Percentiles rank a stretch among this genome's conserved stretches.
Conservation (phyloP, 2,797 vertebrate genomes). For the Pangasius macronema region DNA sequence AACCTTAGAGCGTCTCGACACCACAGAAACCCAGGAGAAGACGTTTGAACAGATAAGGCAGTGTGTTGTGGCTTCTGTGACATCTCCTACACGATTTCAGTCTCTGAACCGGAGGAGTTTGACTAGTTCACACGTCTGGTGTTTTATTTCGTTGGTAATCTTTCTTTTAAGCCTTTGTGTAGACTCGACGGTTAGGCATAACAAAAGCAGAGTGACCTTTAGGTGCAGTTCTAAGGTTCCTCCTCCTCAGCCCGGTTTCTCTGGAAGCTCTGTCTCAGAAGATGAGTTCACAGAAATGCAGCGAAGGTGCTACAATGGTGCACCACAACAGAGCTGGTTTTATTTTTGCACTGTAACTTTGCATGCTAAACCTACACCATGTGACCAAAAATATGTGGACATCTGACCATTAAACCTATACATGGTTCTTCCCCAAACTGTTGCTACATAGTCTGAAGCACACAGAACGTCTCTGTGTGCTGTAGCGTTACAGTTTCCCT, state of each 20-base stretch:
- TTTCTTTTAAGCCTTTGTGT: slow-evolving; percentile 7
- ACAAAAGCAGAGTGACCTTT: slow-evolving; percentile 43
- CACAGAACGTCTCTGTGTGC: background rate
- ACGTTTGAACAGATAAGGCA: slow-evolving; percentile 31
- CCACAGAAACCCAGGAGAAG: slow-evolving; percentile 24
- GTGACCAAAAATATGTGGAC: background rate
- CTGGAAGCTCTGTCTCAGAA: slow-evolving; percentile 4
- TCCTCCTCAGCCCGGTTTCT: background rate
- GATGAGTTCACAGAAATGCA: background rate
- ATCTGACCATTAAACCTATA: no score
- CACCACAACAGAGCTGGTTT: background rate
- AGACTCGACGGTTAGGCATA: slow-evolving; percentile 2
- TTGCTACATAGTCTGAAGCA: background rate
- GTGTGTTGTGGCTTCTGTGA: slow-evolving; percentile 49
- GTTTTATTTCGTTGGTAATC: slow-evolving; percentile 22
- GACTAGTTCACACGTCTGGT: slow-evolving; percentile 23
- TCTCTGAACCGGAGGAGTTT: slow-evolving; percentile 35
- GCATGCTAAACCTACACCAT: background rate
- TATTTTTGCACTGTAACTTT: background rate
- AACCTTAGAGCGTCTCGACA: background rate
- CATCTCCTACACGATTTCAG: slow-evolving; percentile 45
- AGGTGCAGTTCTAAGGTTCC: slow-evolving; percentile 11
- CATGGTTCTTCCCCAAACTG: background rate
- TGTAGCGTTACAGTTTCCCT: background rate
- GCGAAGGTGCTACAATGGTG: no score